These are phyloP conservation scores for Phymastichus coffea DNA, from an alignment of 1,140 invertebrate species.

Conservation along the genomic window DNA sequence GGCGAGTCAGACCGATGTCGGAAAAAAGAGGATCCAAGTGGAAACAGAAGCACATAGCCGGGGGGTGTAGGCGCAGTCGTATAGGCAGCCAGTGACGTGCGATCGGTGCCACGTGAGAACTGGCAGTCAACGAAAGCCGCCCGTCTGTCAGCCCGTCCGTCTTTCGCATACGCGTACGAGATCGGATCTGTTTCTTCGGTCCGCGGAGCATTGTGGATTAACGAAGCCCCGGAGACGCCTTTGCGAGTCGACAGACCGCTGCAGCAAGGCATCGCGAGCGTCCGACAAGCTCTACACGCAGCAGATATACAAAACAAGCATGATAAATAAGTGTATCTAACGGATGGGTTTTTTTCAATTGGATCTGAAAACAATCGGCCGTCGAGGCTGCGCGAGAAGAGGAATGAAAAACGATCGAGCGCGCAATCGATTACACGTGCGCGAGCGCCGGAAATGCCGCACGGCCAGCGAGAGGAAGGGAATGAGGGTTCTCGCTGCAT, in stretches of 20 bases:
- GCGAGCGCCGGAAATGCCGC: background rate
- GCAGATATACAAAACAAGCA: no score
- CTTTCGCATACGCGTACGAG: background rate
- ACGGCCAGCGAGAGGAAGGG: background rate
- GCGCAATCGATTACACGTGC: background rate
- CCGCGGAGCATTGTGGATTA: conserved; percentile 17
- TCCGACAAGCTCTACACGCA: no score
- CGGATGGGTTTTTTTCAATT: no score
- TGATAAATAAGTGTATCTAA: no score
- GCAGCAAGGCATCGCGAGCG: background rate
- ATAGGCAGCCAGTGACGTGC: background rate
- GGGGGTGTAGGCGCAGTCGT: background rate
- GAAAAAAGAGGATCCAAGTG: no score
- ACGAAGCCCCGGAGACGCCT: conserved; percentile 17
- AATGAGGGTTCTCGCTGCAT: background rate
- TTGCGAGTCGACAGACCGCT: conserved; percentile 15
- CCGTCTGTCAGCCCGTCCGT: conserved; percentile 1
- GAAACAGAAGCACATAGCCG: background rate
- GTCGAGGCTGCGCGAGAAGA: no score
- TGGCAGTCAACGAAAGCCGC: background rate
- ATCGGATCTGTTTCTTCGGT: conserved; percentile 8
- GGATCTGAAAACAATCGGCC: no score
- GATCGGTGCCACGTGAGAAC: conserved; percentile 9
- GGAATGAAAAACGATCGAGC: background rate
- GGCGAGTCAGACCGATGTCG: no score